phyloP scores from a whole-genome alignment of 2,113 vertebrate species.

The Jaculus jaculus region DNA sequence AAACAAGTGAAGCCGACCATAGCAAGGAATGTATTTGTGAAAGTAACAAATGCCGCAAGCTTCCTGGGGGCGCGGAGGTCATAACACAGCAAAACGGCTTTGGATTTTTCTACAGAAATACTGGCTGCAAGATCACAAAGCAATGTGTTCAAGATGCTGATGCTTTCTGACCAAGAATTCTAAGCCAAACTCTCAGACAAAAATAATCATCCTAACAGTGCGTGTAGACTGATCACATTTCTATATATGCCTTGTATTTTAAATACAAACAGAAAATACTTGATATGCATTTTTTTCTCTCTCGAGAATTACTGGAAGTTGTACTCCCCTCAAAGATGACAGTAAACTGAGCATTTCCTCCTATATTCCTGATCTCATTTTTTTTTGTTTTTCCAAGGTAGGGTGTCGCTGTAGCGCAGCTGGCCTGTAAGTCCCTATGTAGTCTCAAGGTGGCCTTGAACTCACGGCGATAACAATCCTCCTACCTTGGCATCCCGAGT shows the following conservation, averaged over 20 bases:
- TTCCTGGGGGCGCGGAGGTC: not conserved
- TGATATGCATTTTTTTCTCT: not conserved
- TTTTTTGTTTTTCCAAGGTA: not conserved
- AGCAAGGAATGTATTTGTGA: conserved; percentile 26
- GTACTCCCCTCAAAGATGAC: not conserved
- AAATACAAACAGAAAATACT: not conserved
- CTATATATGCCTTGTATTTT: conserved; percentile 16
- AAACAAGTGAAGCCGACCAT: not conserved
- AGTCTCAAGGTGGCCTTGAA: no score
- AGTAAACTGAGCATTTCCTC: not conserved
- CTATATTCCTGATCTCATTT: not conserved
- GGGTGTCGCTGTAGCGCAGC: no score
- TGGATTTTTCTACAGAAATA: not conserved
- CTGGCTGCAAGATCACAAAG: not conserved
- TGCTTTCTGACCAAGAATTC: conserved; percentile 41
- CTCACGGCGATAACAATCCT: no score
- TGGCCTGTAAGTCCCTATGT: no score
- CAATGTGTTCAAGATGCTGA: not conserved
- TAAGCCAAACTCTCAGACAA: not conserved
- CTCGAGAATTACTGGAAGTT: conserved; percentile 12
- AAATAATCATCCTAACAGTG: conserved; percentile 11
- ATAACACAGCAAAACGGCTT: not conserved
- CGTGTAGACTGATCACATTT: conserved; percentile 11
- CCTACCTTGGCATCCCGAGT: no score
- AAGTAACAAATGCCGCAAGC: not conserved